Evolutionary conservation across 2,797 vertebrate species (phyloP).

Genomic region (Leptatherina wallacei): DNA sequence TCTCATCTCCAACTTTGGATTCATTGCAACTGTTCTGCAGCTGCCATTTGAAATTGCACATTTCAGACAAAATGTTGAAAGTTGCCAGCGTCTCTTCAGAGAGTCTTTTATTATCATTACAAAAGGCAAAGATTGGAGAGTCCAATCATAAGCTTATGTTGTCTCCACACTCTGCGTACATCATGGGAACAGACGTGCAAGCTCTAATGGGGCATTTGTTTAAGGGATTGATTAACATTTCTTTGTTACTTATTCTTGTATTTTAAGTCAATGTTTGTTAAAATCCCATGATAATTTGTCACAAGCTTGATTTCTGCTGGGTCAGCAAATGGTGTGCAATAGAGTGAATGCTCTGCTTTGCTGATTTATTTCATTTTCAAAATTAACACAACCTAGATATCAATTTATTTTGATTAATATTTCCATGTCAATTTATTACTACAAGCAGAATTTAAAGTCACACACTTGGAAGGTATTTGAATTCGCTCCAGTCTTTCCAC

Average conservation of each 20-base stretch:
- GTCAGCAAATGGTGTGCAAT: conserved; percentile 26
- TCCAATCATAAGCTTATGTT: conserved; percentile 34
- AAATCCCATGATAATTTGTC: conserved; percentile 30
- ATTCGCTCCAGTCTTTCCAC: conserved; percentile 47
- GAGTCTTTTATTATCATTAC: conserved; percentile 66
- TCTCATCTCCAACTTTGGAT: conserved; percentile 60
- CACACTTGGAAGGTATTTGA: conserved; percentile 50
- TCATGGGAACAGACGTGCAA: conserved; percentile 49
- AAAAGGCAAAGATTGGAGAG: conserved; percentile 46
- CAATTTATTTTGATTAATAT: conserved; percentile 5
- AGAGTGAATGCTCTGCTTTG: conserved; percentile 10
- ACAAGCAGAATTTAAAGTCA: conserved; percentile 36
- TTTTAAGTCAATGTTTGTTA: conserved; percentile 36
- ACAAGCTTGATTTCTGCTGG: not conserved
- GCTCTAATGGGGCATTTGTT: conserved; percentile 56
- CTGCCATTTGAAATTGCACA: conserved; percentile 59
- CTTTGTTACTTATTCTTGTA: conserved; percentile 21
- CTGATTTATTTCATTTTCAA: not conserved
- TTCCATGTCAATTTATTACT: conserved; percentile 22
- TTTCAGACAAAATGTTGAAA: conserved; percentile 61
- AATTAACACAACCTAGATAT: not conserved
- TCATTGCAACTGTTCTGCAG: conserved; percentile 61
- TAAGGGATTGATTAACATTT: conserved; percentile 35
- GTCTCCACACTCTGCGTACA: conserved; percentile 11
- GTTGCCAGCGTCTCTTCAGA: conserved; percentile 49